These are phyloP conservation scores for Echiichthys vipera DNA, from an alignment of 2,797 vertebrate species.

Conservation along the genomic window DNA sequence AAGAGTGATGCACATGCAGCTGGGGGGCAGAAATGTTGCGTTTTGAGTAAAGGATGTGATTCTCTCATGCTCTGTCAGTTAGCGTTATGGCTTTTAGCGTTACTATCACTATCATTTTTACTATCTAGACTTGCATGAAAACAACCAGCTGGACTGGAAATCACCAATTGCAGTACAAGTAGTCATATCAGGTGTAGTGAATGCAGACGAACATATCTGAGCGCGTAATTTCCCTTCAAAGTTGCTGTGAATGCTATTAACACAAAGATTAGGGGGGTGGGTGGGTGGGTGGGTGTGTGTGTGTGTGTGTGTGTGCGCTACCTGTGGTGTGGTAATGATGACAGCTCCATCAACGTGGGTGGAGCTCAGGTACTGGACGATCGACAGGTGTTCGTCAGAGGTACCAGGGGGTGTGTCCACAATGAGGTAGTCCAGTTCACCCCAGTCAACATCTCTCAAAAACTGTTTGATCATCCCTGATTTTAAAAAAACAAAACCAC, in stretches of 20 bases:
- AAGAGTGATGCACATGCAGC: neutral
- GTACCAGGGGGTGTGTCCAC: constrained; percentile 95
- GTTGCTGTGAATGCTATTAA: neutral
- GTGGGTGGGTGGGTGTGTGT: neutral
- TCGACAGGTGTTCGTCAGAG: constrained; percentile 93
- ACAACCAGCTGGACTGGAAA: neutral
- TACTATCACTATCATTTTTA: constrained; percentile 2
- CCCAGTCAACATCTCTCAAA: constrained; percentile 97
- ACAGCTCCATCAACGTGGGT: constrained; percentile 89
- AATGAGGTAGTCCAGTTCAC: constrained; percentile 92
- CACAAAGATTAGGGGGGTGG: neutral
- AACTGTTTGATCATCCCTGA: constrained; percentile 99
- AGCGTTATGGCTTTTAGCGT: neutral
- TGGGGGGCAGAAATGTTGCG: neutral
- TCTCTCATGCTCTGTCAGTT: neutral
- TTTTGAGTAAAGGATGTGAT: neutral
- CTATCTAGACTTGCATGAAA: neutral
- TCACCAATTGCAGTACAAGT: neutral
- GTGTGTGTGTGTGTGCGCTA: constrained; percentile 42
- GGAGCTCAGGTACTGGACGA: constrained; percentile 91
- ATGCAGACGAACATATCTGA: neutral
- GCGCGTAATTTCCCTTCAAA: constrained; percentile 3
- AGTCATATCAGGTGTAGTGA: neutral
- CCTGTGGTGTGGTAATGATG: constrained; percentile 95
- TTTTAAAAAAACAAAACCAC: constrained; percentile 2